Conservation (phyloP, 2,888 invertebrate species). For the Apamea sordens region DNA sequence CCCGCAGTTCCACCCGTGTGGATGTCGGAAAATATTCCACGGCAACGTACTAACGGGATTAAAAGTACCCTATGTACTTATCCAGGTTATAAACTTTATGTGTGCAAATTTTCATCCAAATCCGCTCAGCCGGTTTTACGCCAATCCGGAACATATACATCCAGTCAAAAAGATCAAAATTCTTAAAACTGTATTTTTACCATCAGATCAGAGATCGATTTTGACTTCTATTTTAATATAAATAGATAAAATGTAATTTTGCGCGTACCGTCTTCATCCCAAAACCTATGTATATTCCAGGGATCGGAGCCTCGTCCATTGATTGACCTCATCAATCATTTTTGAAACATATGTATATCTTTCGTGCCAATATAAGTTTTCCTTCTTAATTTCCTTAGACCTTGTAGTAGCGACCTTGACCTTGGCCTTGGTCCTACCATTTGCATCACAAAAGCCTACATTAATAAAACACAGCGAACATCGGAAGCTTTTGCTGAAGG, state of each 20-base stretch:
- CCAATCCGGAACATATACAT: not conserved
- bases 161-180: no score
- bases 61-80: not conserved
- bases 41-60: not conserved
- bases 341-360: not conserved
- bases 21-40: no score
- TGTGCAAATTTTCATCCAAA: not conserved
- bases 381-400: slow-evolving; percentile 9
- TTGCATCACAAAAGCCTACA: slow-evolving; percentile 8
- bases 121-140: not conserved
- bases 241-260: not conserved
- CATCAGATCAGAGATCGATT: no score
- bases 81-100: not conserved
- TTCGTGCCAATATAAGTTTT: slow-evolving; percentile 15
- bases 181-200: no score
- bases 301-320: not conserved
- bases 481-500: not conserved
- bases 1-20: not conserved
- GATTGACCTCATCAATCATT: slow-evolving; percentile 22
- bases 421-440: slow-evolving; percentile 8
- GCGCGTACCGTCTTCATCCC: not conserved
- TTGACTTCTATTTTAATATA: not conserved
- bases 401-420: slow-evolving; percentile 24
- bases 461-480: not conserved
- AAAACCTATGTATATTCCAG: not conserved